phyloP scores from a whole-genome alignment of 92 coral and sea anemone genomes.

The Meandrina meandrites region DNA sequence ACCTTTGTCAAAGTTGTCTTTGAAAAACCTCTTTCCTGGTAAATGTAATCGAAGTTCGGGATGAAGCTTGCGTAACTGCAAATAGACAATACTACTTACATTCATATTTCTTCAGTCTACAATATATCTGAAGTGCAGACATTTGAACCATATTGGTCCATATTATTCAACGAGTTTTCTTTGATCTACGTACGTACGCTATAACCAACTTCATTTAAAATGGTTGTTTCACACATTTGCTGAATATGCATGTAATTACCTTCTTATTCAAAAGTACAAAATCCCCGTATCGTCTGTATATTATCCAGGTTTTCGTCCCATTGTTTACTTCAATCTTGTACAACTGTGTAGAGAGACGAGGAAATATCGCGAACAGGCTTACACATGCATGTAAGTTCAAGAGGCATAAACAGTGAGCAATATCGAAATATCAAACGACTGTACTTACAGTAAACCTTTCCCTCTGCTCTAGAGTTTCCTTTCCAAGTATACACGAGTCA shows the following conservation, averaged over 20 bases:
- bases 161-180: too few species aligned
- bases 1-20: constrained; percentile 95
- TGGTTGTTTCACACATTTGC: not conserved
- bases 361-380: not conserved
- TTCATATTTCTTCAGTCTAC: too few species aligned
- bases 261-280: constrained; percentile 92
- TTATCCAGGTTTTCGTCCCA: constrained; percentile 78
- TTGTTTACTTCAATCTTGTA: constrained; percentile 90
- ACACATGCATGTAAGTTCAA: not conserved
- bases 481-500: constrained; percentile 77
- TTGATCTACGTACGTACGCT: not conserved
- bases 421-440: constrained; percentile 7
- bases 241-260: constrained; percentile 50
- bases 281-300: constrained; percentile 90
- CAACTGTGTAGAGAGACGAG: constrained; percentile 55
- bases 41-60: constrained; percentile 87
- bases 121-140: too few species aligned
- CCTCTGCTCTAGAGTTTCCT: constrained; percentile 76
- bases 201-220: not conserved
- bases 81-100: not conserved
- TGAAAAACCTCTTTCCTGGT: constrained; percentile 83
- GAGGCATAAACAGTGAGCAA: constrained; percentile 6
- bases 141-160: not conserved
- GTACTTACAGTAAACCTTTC: constrained; percentile 80
- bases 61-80: constrained; percentile 71